phyloP scores from a whole-genome alignment of 2,797 vertebrate genomes.

The Muscicapa striata region DNA sequence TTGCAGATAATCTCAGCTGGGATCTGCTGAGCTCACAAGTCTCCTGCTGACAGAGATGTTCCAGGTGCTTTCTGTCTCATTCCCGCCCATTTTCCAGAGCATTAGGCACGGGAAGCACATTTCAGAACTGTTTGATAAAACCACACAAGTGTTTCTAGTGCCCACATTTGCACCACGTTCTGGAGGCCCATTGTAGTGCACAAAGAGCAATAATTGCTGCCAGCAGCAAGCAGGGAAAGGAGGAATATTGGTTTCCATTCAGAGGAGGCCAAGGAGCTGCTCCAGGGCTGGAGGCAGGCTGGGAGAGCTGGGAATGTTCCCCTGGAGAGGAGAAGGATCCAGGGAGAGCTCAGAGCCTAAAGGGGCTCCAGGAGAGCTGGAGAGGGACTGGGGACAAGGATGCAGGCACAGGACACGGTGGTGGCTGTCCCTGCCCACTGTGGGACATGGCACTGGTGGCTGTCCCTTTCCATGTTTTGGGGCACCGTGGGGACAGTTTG shows the following conservation, averaged over 20 bases:
- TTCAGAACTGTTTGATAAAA: neutral
- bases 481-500: too few relatives aligned
- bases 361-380: neutral
- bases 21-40: conserved; percentile 4
- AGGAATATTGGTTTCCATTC: neutral
- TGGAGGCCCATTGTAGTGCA: neutral
- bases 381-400: neutral
- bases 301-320: neutral
- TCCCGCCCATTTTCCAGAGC: neutral
- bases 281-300: neutral
- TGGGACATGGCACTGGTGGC: too few relatives aligned
- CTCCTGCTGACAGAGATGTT: neutral
- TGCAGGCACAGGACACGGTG: neutral
- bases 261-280: neutral
- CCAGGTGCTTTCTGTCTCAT: neutral
- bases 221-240: neutral
- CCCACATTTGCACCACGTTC: neutral
- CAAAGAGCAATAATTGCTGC: neutral
- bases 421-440: too few relatives aligned
- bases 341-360: neutral
- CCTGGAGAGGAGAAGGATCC: neutral
- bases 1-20: neutral
- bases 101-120: neutral
- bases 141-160: neutral
- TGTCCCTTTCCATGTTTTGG: too few relatives aligned